Base-by-base conservation (phyloP, 1,140 invertebrate genomes). In the Lasaia peninsularis region DNA sequence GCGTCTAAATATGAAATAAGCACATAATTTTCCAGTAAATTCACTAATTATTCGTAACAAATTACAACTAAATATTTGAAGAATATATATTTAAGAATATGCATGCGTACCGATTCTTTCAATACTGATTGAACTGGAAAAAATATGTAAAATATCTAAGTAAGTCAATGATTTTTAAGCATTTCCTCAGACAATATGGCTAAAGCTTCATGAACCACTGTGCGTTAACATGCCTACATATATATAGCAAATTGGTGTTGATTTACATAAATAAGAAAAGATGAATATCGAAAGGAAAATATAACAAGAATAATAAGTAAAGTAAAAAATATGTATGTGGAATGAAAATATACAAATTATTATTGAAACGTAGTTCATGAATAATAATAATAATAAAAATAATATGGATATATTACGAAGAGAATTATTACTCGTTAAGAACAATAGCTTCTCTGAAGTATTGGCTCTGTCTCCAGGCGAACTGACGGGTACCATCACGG, bases 401-500 rank as follows among this genome's bases (percentile, higher is more conserved):
- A 62, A 57, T 58, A 80, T 88, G 71, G 77, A 81, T 83, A 80
- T 86, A 89, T 82, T 83, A 88, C 78, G 81, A 86, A 88, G 74
- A 87, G 75, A 78, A 77, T 80, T 75, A 88, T 90, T 90, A 90
- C 88, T 90, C 88, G 80, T 88, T 85, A 79, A 88, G 92, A 89
- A 92, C 94, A 92, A 97, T 95, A 91, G 95, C 95, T 93, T 97
- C 95, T 93, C 94, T 95, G 95, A 97, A 97, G 94, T 96, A 94
- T 91, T 95, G 92, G 93, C 95, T 96, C 94, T 95, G 94, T 92
- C 95, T 95, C 96, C 96, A 97, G 92, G 95, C 94, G 93, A 95
- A 96, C 95, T 96, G 83, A 91, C 86, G 90, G 88, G 84, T 86
- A 89, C 81, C 85, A 90, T 88, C 88, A 91, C 82, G 80, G 87